Evolutionary conservation across 2,888 invertebrate species (phyloP).

Genomic region (Diaphora mendica): DNA sequence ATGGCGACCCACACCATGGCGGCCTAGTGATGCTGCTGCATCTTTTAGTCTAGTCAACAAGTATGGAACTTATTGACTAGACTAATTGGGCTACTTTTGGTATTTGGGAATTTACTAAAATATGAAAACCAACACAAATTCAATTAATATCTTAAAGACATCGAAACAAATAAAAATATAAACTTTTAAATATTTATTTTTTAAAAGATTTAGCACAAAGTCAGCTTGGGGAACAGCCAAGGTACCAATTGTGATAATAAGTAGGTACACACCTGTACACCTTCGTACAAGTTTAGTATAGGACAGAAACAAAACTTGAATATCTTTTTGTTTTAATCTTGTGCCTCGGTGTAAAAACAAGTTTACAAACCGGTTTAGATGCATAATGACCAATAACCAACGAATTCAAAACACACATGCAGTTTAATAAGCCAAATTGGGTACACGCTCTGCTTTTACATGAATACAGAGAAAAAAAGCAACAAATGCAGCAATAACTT

Average conservation of each 20-base stretch:
- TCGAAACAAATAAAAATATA: too few species aligned
- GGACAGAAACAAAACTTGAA: not conserved
- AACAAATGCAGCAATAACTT: slow-evolving; percentile 38
- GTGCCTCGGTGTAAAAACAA: not conserved
- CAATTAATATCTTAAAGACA: too few species aligned
- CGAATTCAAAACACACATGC: not conserved
- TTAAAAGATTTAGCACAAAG: not conserved
- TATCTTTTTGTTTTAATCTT: not conserved
- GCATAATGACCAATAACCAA: too few species aligned
- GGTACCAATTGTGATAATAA: not conserved
- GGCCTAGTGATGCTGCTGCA: too few species aligned
- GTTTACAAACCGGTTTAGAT: too few species aligned
- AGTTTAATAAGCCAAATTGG: slow-evolving; percentile 13
- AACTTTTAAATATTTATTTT: too few species aligned
- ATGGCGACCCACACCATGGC: too few species aligned
- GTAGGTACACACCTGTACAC: not conserved
- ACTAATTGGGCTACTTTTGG: too few species aligned
- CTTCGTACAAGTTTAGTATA: not conserved
- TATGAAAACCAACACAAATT: too few species aligned
- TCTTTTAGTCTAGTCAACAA: too few species aligned
- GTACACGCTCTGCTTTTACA: not conserved
- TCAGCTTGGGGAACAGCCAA: not conserved
- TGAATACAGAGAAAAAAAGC: slow-evolving; percentile 24
- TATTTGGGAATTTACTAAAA: too few species aligned
- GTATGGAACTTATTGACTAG: too few species aligned